Evolutionary conservation across 92 coral and sea anemone species (phyloP), one percentile per base, ranked within the genome.

Genomic region (Bergia puertoricense): DNA sequence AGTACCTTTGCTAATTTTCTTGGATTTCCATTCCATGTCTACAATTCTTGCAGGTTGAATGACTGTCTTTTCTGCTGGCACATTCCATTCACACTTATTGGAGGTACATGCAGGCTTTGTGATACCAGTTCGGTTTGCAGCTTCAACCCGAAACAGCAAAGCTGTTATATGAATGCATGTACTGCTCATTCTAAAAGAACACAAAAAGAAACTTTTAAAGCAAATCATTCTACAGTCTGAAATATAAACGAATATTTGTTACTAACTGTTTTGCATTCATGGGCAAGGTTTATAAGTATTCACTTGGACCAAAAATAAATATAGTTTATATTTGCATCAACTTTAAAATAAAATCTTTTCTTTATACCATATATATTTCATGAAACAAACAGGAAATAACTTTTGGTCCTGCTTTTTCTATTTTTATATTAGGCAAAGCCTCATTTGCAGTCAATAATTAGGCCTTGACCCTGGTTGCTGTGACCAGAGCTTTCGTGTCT

Each of bases 121-220:
- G 39, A 89, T 81, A 14, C 92, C 94, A 85, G 1, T 85, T 76
- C 92, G 68, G 72, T 92, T 92, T 0, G 90, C 94, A 83, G 92
- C 92, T 37, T 86, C 92, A 51, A 92, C 56, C n/a, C 92, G 85
- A 41, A 92, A 92, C 41, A 89, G 69, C 81, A 89, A 82, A 38
- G 94, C 92, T 8, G 94, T 89, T 23, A 92, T 89, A 68, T 88
- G 93, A 57, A 88, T 88, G 78, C 93, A 91, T 10, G 91, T 74
- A 79, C 91, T 75, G 76, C 88, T 81, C 88, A 91, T 91, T 71
- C 82, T 85, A 66, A 44, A 54, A 81, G 4, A 59, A 54, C 37
- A 67, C 48, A 81, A 81, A 81, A 57, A 67, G 72, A n/a, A 1
- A 81, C 36, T 30, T 41, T 57, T 54, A 37, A 41, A 81, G 13